These are phyloP conservation scores for Hydrolagus colliei DNA, from an alignment of 2,797 vertebrate species.

Conservation along the genomic window DNA sequence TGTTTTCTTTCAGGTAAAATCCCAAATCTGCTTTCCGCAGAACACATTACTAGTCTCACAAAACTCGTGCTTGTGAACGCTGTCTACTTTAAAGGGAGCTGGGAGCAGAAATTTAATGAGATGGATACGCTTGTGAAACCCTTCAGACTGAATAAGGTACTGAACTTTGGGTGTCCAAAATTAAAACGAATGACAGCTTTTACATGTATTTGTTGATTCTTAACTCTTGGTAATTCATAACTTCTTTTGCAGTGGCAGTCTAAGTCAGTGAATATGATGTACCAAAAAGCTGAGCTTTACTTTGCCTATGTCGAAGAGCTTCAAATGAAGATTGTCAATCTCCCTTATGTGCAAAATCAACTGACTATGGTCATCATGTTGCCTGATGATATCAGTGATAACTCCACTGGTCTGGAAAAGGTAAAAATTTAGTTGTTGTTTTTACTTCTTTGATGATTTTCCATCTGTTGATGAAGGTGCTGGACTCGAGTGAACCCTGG, in stretches of 20 bases:
- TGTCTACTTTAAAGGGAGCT: slow-evolving; percentile 22
- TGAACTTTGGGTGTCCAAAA: background rate
- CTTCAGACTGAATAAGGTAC: slow-evolving; percentile 6
- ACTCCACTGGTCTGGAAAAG: slow-evolving; percentile 62
- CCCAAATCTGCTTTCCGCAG: background rate
- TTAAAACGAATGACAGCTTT: background rate
- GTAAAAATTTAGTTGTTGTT: slow-evolving; percentile 44
- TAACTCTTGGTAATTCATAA: background rate
- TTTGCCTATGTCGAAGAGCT: slow-evolving; percentile 55
- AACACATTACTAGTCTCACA: background rate
- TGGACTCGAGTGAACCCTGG: too few relatives aligned
- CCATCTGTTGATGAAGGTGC: too few relatives aligned
- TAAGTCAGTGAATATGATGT: slow-evolving; percentile 78
- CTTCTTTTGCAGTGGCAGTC: slow-evolving; percentile 52
- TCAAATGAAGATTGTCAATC: slow-evolving; percentile 66
- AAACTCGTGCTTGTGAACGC: slow-evolving; percentile 22
- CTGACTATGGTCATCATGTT: slow-evolving; percentile 79
- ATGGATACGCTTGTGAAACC: background rate
- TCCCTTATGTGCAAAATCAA: slow-evolving; percentile 64
- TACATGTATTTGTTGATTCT: too few relatives aligned
- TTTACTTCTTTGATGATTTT: too few relatives aligned
- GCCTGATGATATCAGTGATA: slow-evolving; percentile 59
- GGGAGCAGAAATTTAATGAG: background rate
- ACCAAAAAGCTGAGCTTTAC: slow-evolving; percentile 55
- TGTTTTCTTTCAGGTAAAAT: slow-evolving; percentile 11